phyloP scores from a whole-genome alignment of 2,888 invertebrate species.

The Hedychridium roseum region DNA sequence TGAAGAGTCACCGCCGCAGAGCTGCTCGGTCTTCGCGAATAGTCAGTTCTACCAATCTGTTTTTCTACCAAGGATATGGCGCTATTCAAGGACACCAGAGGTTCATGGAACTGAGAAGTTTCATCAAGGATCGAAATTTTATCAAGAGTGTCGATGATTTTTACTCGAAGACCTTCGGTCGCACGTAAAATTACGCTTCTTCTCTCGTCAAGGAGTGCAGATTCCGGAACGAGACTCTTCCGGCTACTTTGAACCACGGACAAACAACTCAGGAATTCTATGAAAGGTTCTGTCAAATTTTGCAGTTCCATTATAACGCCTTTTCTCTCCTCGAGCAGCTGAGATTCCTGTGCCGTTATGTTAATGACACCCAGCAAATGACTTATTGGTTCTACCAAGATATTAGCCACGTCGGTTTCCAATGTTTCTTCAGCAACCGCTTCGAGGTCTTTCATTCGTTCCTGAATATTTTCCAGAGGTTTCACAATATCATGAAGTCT shows the following conservation, averaged over 20 bases:
- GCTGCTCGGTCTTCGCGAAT: slow-evolving; percentile 33
- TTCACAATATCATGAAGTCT: slow-evolving; percentile 42
- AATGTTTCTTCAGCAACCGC: slow-evolving; percentile 31
- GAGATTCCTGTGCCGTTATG: slow-evolving; percentile 24
- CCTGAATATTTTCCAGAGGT: slow-evolving; percentile 40
- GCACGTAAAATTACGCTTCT: slow-evolving; percentile 47
- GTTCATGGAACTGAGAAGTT: slow-evolving; percentile 18
- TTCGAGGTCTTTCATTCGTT: slow-evolving; percentile 39
- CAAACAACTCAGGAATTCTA: slow-evolving; percentile 49
- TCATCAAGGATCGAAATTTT: slow-evolving; percentile 23
- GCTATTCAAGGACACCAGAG: slow-evolving; percentile 33
- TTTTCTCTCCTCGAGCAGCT: slow-evolving; percentile 31
- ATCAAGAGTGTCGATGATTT: slow-evolving; percentile 28
- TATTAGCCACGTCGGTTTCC: slow-evolving; percentile 42
- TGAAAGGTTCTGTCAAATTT: slow-evolving; percentile 41
- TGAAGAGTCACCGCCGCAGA: slow-evolving; percentile 32
- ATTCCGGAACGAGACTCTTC: slow-evolving; percentile 40
- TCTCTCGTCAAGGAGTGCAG: slow-evolving; percentile 42
- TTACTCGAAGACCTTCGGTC: slow-evolving; percentile 39
- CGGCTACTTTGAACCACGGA: slow-evolving; percentile 48
- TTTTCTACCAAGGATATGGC: slow-evolving; percentile 42
- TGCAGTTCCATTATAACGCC: slow-evolving; percentile 32
- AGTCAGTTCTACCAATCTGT: slow-evolving; percentile 44
- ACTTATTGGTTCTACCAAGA: slow-evolving; percentile 39
- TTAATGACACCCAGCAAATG: slow-evolving; percentile 31